Evolutionary conservation across 1,140 invertebrate genomes (phyloP).

Genomic region (Philaenus spumarius): DNA sequence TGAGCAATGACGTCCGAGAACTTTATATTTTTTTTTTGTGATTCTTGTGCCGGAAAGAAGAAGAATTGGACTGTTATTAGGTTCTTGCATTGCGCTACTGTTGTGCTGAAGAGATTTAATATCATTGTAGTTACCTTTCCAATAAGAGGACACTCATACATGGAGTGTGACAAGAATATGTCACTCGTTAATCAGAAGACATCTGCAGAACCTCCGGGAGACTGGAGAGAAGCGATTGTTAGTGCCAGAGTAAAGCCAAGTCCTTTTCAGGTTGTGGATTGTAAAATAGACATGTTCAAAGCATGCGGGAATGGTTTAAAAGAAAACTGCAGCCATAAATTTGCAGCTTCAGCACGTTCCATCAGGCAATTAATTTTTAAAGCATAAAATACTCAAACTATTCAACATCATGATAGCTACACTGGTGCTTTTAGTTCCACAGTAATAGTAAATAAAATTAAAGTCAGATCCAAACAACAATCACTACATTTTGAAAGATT

Average conservation of each 20-base stretch:
- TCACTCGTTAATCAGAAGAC: slow-evolving; percentile 15
- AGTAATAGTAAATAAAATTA: background rate
- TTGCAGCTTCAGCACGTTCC: background rate
- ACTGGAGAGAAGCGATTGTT: slow-evolving; percentile 16
- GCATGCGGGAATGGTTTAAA: slow-evolving; percentile 8
- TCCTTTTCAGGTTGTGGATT: slow-evolving; percentile 21
- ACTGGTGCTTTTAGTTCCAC: background rate
- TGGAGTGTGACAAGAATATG: slow-evolving; percentile 22
- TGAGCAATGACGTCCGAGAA: background rate
- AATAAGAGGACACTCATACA: slow-evolving; percentile 26
- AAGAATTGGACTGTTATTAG: slow-evolving; percentile 17
- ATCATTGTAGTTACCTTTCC: slow-evolving; percentile 12
- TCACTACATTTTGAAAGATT: background rate
- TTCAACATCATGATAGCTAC: background rate
- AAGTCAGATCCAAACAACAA: background rate
- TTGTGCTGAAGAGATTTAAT: slow-evolving; percentile 16
- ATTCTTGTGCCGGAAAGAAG: slow-evolving; percentile 6
- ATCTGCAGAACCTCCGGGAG: slow-evolving; percentile 13
- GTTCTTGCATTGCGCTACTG: slow-evolving; percentile 23
- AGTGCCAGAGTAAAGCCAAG: slow-evolving; percentile 19
- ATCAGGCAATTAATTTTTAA: background rate
- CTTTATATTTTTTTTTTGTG: slow-evolving; percentile 7
- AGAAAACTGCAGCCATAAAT: background rate
- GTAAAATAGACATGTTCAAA: slow-evolving; percentile 15
- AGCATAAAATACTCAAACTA: background rate